phyloP scores from a whole-genome alignment of 2,888 invertebrate genomes.

The Lydus trimaculatus region DNA sequence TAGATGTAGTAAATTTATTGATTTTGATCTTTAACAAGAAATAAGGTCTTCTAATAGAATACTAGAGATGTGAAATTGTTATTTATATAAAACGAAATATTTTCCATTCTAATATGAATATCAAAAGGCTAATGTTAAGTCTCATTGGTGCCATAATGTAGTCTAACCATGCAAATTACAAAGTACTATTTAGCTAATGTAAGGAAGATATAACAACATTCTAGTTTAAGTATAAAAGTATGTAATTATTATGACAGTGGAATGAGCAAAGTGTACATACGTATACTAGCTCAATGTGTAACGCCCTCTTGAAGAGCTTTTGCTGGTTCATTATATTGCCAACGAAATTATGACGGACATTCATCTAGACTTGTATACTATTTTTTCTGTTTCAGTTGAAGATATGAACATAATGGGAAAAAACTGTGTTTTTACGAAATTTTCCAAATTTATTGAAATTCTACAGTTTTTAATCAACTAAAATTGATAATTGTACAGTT shows the following conservation, averaged over 20 bases:
- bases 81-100: neutral
- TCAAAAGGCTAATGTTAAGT: neutral
- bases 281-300: conserved; percentile 22
- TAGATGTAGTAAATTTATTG: neutral
- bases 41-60: neutral
- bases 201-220: conserved; percentile 32
- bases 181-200: conserved; percentile 29
- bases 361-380: conserved; percentile 15
- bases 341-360: conserved; percentile 29
- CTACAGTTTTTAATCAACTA: neutral
- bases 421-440: neutral
- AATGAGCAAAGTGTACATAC: conserved; percentile 26
- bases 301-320: conserved; percentile 33
- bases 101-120: neutral
- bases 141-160: conserved; percentile 19
- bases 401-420: neutral
- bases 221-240: conserved; percentile 32
- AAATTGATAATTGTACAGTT: neutral
- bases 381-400: neutral
- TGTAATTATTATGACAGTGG: conserved; percentile 33
- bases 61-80: neutral
- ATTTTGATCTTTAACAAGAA: neutral
- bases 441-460: neutral
- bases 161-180: conserved; percentile 32
- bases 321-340: conserved; percentile 31